Evolutionary conservation across 2,797 vertebrate genomes (phyloP).

Genomic region (Lithobates pipiens): DNA sequence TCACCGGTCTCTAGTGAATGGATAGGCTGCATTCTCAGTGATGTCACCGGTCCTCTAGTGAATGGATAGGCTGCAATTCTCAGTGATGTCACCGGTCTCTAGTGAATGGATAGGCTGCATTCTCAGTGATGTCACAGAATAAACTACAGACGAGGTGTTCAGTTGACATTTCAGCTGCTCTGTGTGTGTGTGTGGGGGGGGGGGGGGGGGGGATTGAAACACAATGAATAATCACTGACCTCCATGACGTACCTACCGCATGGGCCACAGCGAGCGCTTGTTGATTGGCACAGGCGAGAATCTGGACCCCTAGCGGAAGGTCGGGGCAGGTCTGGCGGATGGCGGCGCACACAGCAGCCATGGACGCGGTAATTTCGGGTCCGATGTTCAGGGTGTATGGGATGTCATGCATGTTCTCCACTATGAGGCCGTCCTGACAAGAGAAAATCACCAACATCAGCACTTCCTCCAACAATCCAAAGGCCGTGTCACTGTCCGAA

Average conservation of each 20-base stretch:
- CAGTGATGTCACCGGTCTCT: no score
- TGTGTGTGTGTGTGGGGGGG: no score
- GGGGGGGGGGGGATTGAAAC: no score
- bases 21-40: no score
- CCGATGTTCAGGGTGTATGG: constrained; percentile 80
- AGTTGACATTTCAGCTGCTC: no score
- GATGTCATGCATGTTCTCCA: constrained; percentile 92
- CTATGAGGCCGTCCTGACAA: constrained; percentile 82
- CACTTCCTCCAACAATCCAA: constrained; percentile 1
- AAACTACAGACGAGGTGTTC: no score
- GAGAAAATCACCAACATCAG: constrained; percentile 19
- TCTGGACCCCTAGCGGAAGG: constrained; percentile 81
- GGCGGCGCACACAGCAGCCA: constrained; percentile 78
- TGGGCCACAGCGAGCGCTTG: constrained; percentile 82
- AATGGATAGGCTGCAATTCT: no score
- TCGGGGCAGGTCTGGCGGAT: constrained; percentile 76
- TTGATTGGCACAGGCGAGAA: constrained; percentile 84
- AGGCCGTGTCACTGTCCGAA: neutral
- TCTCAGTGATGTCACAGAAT: no score
- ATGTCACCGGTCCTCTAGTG: no score
- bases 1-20: no score
- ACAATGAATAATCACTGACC: no score
- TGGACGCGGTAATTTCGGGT: constrained; percentile 82
- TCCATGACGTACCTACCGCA: constrained; percentile 80
- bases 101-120: no score